phyloP scores from a whole-genome alignment of 2,113 vertebrate genomes.

The Corapipo altera region DNA sequence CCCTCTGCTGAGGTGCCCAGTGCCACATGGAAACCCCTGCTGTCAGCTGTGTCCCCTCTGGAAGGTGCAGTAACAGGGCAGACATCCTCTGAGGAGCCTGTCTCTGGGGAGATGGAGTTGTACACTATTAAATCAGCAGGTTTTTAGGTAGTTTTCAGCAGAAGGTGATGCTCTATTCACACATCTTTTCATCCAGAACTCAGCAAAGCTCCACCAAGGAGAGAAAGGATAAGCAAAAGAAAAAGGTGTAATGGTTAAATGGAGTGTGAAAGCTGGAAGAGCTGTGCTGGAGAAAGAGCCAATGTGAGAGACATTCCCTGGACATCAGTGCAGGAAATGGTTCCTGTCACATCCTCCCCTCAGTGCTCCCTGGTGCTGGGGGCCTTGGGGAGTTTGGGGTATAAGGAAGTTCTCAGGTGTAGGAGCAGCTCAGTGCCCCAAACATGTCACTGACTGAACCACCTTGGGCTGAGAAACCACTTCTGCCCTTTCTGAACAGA shows the following conservation, averaged over 20 bases:
- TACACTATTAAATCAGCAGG: neutral
- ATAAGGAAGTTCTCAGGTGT: neutral
- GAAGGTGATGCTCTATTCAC: neutral
- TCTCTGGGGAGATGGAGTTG: neutral
- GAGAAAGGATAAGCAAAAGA: neutral
- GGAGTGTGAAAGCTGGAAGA: neutral
- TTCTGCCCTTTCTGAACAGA: neutral
- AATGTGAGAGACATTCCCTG: neutral
- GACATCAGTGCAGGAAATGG: neutral
- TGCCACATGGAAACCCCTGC: neutral
- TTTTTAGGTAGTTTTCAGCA: neutral
- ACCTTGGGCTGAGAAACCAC: neutral
- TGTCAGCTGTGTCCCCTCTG: neutral
- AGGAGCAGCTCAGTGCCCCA: neutral
- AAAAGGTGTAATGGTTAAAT: neutral
- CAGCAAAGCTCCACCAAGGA: neutral
- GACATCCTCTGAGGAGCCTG: neutral
- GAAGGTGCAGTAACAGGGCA: neutral
- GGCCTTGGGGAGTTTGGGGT: neutral
- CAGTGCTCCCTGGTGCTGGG: neutral
- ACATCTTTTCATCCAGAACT: neutral
- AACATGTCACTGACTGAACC: neutral
- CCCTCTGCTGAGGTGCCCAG: neutral
- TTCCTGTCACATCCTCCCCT: neutral
- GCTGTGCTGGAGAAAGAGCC: neutral